A percentile compares a stretch with the other conserved stretches of the same genome.
phyloP scores from a whole-genome alignment of 2,113 vertebrate genomes.

The Pandion haliaetus region DNA sequence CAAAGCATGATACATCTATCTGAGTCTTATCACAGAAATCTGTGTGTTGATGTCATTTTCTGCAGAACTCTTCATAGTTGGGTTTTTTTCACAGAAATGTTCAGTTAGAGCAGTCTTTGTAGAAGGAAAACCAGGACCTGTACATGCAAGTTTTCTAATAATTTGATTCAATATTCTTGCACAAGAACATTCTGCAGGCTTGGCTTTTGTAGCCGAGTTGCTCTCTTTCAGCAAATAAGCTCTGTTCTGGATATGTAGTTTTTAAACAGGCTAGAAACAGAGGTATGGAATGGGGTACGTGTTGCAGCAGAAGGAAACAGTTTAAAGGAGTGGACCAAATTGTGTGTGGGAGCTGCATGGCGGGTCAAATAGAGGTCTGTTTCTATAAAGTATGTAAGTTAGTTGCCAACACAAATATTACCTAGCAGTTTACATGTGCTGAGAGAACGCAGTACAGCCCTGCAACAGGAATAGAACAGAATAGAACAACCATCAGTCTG shows the following conservation, averaged over 20 bases:
- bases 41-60: not conserved
- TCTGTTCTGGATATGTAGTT: not conserved
- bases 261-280: not conserved
- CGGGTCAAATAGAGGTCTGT: conserved; percentile 41
- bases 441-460: not conserved
- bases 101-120: not conserved
- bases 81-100: not conserved
- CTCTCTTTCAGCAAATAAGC: not conserved
- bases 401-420: conserved; percentile 59
- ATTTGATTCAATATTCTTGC: not conserved
- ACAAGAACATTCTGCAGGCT: not conserved
- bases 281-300: not conserved
- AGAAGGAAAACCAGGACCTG: not conserved
- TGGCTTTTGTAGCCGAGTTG: not conserved
- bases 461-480: not conserved
- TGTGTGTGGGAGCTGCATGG: conserved; percentile 26
- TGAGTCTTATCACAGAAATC: not conserved
- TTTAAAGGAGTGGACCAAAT: not conserved
- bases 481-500: not conserved
- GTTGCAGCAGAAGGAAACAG: not conserved
- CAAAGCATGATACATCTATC: not conserved
- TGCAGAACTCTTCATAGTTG: not conserved
- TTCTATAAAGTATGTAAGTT: conserved; percentile 32
- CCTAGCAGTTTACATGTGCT: conserved; percentile 34
- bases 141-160: not conserved